These are phyloP conservation scores for Marmota monax DNA, from an alignment of 2,113 vertebrate genomes.

Conservation along the genomic window DNA sequence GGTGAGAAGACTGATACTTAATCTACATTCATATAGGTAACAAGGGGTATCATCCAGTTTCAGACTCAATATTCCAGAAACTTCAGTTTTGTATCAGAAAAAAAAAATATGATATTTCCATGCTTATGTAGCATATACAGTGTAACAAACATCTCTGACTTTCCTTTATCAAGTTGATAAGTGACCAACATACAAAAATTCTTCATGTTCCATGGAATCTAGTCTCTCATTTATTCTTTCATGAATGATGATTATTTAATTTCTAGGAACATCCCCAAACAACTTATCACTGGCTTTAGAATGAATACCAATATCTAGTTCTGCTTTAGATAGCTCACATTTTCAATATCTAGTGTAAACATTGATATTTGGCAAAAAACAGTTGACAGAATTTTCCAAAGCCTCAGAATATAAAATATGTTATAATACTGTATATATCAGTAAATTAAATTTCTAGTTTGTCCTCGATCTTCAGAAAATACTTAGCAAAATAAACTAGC, in stretches of 20 bases:
- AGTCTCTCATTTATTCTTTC: not conserved
- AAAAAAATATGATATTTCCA: not conserved
- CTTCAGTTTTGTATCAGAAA: not conserved
- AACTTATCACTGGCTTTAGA: slow-evolving; percentile 37
- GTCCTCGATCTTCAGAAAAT: slow-evolving; percentile 72
- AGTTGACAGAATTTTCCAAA: not conserved
- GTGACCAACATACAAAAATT: not conserved
- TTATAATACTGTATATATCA: slow-evolving; percentile 30
- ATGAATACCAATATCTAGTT: not conserved
- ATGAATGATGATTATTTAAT: slow-evolving; percentile 39
- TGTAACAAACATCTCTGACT: not conserved
- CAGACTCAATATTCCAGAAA: not conserved
- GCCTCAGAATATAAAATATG: slow-evolving; percentile 55
- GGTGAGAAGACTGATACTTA: not conserved
- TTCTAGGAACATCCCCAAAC: not conserved
- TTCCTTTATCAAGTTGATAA: not conserved
- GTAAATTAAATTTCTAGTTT: slow-evolving; percentile 66
- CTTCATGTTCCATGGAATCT: not conserved
- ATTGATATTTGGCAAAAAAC: slow-evolving; percentile 52
- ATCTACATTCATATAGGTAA: not conserved
- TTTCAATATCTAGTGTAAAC: slow-evolving; percentile 46
- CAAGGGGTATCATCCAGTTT: not conserved
- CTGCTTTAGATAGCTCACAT: slow-evolving; percentile 13
- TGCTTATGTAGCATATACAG: not conserved
- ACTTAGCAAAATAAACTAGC: slow-evolving; percentile 55